phyloP scores from a whole-genome alignment of 2,888 invertebrate species.

The Lasioglossum marginatum region DNA sequence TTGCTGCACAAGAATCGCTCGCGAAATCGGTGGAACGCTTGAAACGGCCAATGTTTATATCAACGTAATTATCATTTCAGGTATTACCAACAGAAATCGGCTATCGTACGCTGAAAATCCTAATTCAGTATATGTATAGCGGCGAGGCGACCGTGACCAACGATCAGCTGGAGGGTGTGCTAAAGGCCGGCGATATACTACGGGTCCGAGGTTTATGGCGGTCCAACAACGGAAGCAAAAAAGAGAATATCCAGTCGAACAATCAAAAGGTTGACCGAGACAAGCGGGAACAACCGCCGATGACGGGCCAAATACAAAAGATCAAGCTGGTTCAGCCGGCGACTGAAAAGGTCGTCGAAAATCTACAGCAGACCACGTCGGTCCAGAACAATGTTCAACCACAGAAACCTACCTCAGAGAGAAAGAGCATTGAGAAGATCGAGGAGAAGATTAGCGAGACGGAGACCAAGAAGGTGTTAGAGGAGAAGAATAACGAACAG shows the following conservation, averaged over 20 bases:
- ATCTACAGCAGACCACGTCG: slow-evolving; percentile 64
- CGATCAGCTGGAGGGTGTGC: slow-evolving; percentile 92
- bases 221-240: slow-evolving; percentile 80
- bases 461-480: slow-evolving; percentile 73
- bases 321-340: slow-evolving; percentile 81
- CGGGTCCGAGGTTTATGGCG: slow-evolving; percentile 93
- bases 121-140: slow-evolving; percentile 95
- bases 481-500: slow-evolving; percentile 79
- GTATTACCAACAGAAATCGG: slow-evolving; percentile 93
- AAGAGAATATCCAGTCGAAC: slow-evolving; percentile 82
- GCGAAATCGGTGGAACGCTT: background rate
- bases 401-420: slow-evolving; percentile 70
- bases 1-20: background rate
- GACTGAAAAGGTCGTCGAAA: slow-evolving; percentile 73
- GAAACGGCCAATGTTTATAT: background rate
- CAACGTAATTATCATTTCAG: slow-evolving; percentile 61
- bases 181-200: slow-evolving; percentile 92
- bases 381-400: slow-evolving; percentile 63
- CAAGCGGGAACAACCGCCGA: slow-evolving; percentile 78
- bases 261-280: slow-evolving; percentile 86
- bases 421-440: slow-evolving; percentile 70
- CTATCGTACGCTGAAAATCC: slow-evolving; percentile 91
- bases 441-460: slow-evolving; percentile 68
- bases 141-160: slow-evolving; percentile 94
- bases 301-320: slow-evolving; percentile 81